Evolutionary conservation across 2,113 vertebrate species (phyloP).

Genomic region (Fulmarus glacialis): DNA sequence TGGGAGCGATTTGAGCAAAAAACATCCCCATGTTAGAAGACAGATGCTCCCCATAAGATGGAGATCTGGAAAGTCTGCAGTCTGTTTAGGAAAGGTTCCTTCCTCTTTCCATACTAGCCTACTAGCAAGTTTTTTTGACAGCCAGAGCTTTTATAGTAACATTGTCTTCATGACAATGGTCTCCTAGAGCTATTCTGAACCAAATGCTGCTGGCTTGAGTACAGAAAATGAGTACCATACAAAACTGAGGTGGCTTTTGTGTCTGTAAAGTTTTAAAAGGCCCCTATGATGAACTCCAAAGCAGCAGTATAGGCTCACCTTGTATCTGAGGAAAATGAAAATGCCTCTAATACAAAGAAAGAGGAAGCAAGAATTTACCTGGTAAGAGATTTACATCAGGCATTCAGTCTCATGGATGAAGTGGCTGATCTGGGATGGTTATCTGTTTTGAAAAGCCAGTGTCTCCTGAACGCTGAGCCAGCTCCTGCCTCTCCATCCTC

Average conservation of each 20-base stretch:
- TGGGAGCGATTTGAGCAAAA: neutral
- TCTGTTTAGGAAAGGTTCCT: neutral
- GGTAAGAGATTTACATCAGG: neutral
- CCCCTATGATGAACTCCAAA: neutral
- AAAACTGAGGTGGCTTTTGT: neutral
- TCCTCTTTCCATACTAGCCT: neutral
- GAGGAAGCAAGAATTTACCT: neutral
- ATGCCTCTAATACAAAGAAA: neutral
- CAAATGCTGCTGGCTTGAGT: neutral
- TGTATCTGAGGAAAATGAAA: neutral
- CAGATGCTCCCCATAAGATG: neutral
- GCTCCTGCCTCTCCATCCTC: neutral
- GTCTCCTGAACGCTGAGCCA: neutral
- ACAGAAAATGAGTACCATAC: neutral
- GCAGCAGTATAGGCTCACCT: neutral
- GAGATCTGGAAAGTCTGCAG: neutral
- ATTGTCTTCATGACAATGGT: neutral
- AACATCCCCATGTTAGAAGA: neutral
- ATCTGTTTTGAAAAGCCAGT: neutral
- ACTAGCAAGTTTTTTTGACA: neutral
- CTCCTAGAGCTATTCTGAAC: neutral
- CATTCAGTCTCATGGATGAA: neutral
- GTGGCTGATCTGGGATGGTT: neutral
- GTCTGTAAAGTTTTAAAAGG: neutral
- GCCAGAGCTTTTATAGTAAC: neutral